Base-by-base conservation (phyloP, 2,888 invertebrate genomes). In the Deilephila porcellus region DNA sequence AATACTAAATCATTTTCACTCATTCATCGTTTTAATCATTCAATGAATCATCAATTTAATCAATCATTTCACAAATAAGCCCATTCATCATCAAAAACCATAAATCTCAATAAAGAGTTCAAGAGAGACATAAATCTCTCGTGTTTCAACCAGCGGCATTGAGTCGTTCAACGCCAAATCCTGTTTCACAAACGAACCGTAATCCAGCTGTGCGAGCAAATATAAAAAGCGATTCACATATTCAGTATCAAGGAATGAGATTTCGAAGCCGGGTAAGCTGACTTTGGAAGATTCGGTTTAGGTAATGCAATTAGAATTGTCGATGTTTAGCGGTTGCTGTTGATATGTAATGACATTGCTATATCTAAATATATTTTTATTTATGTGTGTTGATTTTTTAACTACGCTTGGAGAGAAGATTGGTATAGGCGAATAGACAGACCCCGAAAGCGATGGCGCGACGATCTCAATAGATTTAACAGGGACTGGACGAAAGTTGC, bases 211-310 rank as follows among this genome's bases (percentile, higher is more conserved):
- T 63, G 64, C 45, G 20, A 25, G 25, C 14, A 25, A 32, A 45
- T 67, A 45, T 67, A 52, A 64, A 56, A 64, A 67, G 11, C 14
- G 64, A 7, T 25, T 67, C 64, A 64, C 64, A 67, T 67, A 25
- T 37, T 14, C 37, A 20, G 45, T 64, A 45, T 64, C 45, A 45
- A 45, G 20, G 37, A 64, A 37, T n/a, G 20, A 11, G 37, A 67
- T 20, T 25, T 52, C 64, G 20, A 4, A 63, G 32, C 45, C 56
- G 56, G 7, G 56, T 63, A 14, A 52, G 17, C 34, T 34, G 19
- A 63, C 63, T 34, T 67, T 34, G 20, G 45, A 14, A 17, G 20
- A 25, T n/a, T n/a, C n/a, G 4, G 7, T n/a, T 56, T 52, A 0
- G 7, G 56, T 56, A 56, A 56, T 56, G n/a, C n/a, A 56, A 56